These are phyloP conservation scores for Aptenodytes patagonicus DNA, from an alignment of 2,113 vertebrate species.

Conservation along the genomic window DNA sequence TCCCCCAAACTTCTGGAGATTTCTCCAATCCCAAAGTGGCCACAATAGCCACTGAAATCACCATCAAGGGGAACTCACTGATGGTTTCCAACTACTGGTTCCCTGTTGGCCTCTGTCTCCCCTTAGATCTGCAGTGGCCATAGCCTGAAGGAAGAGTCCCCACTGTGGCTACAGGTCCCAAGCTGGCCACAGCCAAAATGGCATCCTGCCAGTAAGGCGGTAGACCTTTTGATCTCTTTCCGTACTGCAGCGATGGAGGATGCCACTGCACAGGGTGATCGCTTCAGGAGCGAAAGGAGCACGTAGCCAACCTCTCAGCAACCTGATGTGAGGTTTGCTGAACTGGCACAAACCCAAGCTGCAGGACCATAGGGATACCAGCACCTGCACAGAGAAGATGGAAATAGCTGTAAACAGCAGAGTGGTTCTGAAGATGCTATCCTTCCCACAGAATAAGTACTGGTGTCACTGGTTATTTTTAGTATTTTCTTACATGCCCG, in stretches of 20 bases:
- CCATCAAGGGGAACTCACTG: neutral
- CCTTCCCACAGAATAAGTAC: neutral
- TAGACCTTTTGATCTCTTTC: neutral
- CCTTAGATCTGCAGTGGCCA: neutral
- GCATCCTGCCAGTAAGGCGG: neutral
- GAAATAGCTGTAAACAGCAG: neutral
- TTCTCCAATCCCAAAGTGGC: neutral
- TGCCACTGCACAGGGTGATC: neutral
- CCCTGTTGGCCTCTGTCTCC: neutral
- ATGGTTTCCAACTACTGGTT: neutral
- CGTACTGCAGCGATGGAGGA: neutral
- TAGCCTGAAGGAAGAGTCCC: neutral
- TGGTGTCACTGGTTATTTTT: neutral
- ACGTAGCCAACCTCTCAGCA: neutral
- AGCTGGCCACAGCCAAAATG: neutral
- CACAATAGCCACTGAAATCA: neutral
- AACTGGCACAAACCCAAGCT: neutral
- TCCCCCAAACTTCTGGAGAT: neutral
- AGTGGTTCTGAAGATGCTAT: neutral
- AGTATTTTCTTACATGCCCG: neutral
- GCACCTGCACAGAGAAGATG: neutral
- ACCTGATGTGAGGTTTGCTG: neutral
- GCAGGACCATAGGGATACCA: neutral
- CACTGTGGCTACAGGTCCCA: neutral
- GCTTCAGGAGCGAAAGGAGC: neutral